Evolutionary conservation across 2,113 vertebrate genomes (phyloP), one percentile per base, ranked within the genome.

Genomic region (Amazona vittata): DNA sequence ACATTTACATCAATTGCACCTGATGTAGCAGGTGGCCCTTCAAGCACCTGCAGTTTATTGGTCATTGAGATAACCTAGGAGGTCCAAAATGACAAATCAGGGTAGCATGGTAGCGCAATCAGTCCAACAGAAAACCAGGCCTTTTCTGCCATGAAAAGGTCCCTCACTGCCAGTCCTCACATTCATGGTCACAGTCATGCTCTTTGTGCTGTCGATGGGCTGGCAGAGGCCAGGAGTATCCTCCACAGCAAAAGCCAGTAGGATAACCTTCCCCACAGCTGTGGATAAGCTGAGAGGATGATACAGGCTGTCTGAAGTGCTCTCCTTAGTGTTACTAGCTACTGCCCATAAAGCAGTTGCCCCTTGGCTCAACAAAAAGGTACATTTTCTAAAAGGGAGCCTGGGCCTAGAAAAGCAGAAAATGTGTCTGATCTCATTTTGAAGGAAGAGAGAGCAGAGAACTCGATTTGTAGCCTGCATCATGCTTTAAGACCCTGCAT

Each of bases 21-120:
- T 50, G 83, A 37, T 26, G 14, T 4, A 82, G 77, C 94, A 94
- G 91, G 83, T 75, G 86, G 76, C 77, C 59, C 57, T 87, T 39
- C 55, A 57, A 70, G 86, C 86, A 95, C 93, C 89, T 94, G 94
- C 89, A 87, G 55, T 31, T 68, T 74, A 25, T 91, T 93, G 86
- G 80, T 64, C 74, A 75, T 75, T 33, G 37, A 43, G 73, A 41
- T 89, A 68, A 77, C 50, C 26, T 2, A n/a, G 86, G 83, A 89
- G 64, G 50, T 84, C 91, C 55, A 29, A 11, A 59, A 7, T 35
- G 60, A 78, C 53, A 77, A 63, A 83, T 15, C 0, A 1, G n/a
- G 24, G 63, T 14, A 57, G 63, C 19, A 74, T 65, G 3, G 0
- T 33, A 41, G n/a, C 3, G 12, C 75, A 69, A 55, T 67, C 60